These are phyloP conservation scores for Mallotus villosus DNA, from an alignment of 2,797 vertebrate genomes.

Conservation along the genomic window DNA sequence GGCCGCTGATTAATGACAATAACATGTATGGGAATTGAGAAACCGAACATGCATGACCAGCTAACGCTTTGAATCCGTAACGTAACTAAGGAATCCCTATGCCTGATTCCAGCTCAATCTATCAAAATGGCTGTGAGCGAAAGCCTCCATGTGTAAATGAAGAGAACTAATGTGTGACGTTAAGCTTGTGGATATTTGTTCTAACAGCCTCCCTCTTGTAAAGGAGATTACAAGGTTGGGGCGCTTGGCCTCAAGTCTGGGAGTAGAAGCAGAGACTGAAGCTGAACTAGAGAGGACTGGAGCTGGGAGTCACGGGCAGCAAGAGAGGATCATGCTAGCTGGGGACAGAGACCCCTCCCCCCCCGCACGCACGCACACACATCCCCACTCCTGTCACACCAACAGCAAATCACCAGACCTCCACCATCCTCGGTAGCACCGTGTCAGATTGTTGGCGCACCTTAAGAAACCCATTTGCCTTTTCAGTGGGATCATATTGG, in stretches of 20 bases:
- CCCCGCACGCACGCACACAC: background rate
- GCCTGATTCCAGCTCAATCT: background rate
- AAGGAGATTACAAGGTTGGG: background rate
- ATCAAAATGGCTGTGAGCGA: background rate
- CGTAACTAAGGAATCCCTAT: background rate
- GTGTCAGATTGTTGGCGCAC: too few relatives aligned
- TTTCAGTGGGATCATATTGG: too few relatives aligned
- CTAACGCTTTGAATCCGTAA: background rate
- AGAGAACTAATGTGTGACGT: background rate
- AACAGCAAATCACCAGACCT: conserved; percentile 55
- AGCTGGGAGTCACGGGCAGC: conserved; percentile 1
- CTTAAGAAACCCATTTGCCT: too few relatives aligned
- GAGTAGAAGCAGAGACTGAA: conserved; percentile 14
- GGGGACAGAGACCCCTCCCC: background rate
- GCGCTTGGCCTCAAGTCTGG: background rate
- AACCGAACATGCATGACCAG: background rate
- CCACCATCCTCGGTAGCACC: background rate
- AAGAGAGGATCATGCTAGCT: background rate
- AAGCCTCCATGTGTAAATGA: background rate
- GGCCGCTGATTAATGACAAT: background rate
- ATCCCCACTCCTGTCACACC: conserved; percentile 29
- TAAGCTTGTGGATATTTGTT: background rate
- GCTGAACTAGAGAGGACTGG: background rate
- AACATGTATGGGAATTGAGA: background rate
- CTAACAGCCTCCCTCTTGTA: background rate